Evolutionary conservation across 2,888 invertebrate species (phyloP), one percentile per base, ranked within the genome.

Genomic region (Acrobasis repandana): DNA sequence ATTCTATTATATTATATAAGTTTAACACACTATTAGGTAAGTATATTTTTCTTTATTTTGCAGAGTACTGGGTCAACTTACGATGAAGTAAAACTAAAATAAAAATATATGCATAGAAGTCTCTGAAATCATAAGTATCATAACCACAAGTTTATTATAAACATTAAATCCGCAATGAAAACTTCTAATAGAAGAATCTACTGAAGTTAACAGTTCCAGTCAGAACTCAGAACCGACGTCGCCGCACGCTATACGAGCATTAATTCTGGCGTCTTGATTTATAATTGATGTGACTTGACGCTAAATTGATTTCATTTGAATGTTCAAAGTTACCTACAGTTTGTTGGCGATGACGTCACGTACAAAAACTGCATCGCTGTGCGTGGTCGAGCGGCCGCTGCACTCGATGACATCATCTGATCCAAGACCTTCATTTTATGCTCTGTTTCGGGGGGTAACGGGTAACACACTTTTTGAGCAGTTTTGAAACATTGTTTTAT

Each of bases 361-460:
- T 15, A 8, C n/a, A 33, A 36, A n/a, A 50, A 34, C 54, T 65
- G 61, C 60, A 63, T 18, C 46, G 61, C 57, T 49, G 52, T 58
- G 63, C 58, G 43, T 63, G 60, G 56, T 15, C 15, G 57, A 57
- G 46, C 59, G 60, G 59, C 56, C 62, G 50, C 58, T 46, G 58
- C 63, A 58, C 61, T 62, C 58, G 20, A 48, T 64, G 58, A 61
- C 50, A 59, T 59, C 51, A 63, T 34, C 56, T 34, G 36, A 61
- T 47, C 16, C 47, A 54, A 58, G 51, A 59, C 15, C 43, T n/a
- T 43, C 2, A 43, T 43, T 43, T 43, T 3, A 43, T 43, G 43
- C 11, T n/a, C 43, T 43, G 5, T 6, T 28, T 28, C n/a, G n/a
- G 4, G n/a, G n/a, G n/a, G n/a, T n/a, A n/a, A n/a, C n/a, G n/a